phyloP scores from a whole-genome alignment of 2,888 invertebrate species.

The Agriopis leucophaearia region DNA sequence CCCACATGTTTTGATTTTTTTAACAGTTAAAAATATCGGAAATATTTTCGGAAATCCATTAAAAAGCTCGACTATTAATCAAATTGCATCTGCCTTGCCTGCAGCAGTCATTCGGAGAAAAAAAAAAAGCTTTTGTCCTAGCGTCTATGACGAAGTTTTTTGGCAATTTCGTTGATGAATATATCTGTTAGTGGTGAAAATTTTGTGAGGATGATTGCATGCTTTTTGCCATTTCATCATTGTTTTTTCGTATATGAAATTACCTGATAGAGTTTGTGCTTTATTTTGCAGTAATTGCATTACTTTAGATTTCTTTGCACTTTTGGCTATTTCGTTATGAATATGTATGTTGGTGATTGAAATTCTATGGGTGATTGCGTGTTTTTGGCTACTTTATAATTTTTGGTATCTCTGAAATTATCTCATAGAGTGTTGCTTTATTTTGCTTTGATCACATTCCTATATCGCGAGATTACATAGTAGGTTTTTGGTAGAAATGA shows the following conservation, averaged over 20 bases:
- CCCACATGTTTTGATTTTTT: conserved; percentile 81
- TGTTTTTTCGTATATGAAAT: not conserved
- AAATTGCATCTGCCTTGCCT: conserved; percentile 75
- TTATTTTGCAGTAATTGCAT: not conserved
- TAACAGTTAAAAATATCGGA: conserved; percentile 59
- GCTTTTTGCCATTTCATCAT: conserved; percentile 1
- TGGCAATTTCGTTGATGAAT: conserved; percentile 48
- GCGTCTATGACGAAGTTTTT: conserved; percentile 47
- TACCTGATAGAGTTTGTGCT: not conserved
- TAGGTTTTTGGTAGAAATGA: too few species aligned
- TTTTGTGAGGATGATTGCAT: not conserved
- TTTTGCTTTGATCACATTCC: too few species aligned
- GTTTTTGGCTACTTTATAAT: too few species aligned
- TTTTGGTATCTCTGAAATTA: too few species aligned
- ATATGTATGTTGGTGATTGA: too few species aligned
- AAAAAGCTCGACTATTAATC: conserved; percentile 78
- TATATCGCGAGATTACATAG: too few species aligned
- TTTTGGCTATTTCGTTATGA: not conserved
- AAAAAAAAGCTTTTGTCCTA: conserved; percentile 58
- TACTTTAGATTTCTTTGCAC: not conserved
- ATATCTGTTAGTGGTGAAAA: conserved; percentile 13
- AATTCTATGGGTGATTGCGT: too few species aligned
- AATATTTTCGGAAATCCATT: conserved; percentile 82
- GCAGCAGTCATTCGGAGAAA: conserved; percentile 61
- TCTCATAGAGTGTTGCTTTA: too few species aligned